Base-by-base conservation (phyloP, 2,113 vertebrate genomes). In the Actinemys pallida region DNA sequence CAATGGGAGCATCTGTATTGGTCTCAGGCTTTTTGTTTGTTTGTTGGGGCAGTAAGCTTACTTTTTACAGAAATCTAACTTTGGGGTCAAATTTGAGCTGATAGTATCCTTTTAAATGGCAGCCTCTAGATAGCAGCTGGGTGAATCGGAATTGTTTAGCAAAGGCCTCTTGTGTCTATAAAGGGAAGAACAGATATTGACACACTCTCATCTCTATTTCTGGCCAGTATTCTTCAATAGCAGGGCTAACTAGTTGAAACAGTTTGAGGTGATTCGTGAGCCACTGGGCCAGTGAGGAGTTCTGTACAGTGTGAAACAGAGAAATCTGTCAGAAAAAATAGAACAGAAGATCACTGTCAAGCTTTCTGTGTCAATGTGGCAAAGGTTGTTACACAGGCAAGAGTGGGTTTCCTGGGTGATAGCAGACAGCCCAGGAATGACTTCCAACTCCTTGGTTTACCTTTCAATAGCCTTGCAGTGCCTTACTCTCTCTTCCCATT, bases 361-460 rank as follows among this genome's bases (percentile, higher is more conserved):
- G 89, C 83, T 31, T 89, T 83, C 39, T 25, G 47, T 0, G 0
- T 79, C 95, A 90, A 92, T 91, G 92, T 62, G 57, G 84, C 0
- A 5, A 85, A 85, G 82, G 13, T 92, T 0, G 0, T 22, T 79
- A 91, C 87, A 86, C 45, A 96, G 89, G 87, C 22, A 0, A 69
- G 45, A 89, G 72, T 72, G 50, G 81, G 13, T 94, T 93, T 96
- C 84, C 94, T 65, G 93, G 54, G 93, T 96, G 88, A 96, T 86
- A 95, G 56, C 89, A 90, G 96, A 87, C 91, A 90, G 62, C 4
- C 4, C 65, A 95, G 93, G 86, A 96, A 91, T 0, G 1, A 80
- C 59, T 97, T 91, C 84, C 91, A 29, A 50, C 94, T 95, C 93
- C 94, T 91, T 91, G 76, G 88, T 80, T 93, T 88, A 83, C 59